A percentile compares a stretch with the other conserved stretches of the same genome.
phyloP scores from a whole-genome alignment of 1,140 invertebrate genomes.

The Ips nitidus region DNA sequence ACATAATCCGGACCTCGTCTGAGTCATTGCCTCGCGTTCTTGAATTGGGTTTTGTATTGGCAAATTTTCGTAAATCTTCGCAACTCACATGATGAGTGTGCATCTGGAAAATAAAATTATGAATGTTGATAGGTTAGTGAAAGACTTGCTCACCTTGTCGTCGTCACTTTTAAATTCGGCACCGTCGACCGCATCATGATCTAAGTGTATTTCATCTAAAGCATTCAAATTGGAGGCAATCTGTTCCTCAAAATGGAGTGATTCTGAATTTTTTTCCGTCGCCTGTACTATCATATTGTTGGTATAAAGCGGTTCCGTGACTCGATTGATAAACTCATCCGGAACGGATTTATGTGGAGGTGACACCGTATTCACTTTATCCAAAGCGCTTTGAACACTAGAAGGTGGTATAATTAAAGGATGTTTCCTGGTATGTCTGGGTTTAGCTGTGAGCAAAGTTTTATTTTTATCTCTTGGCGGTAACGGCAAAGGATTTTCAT shows the following conservation, averaged over 20 bases:
- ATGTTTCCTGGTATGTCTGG: slow-evolving; percentile 83
- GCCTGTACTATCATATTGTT: slow-evolving; percentile 37
- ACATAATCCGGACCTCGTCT: slow-evolving; percentile 90
- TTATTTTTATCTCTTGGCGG: slow-evolving; percentile 80
- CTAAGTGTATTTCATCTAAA: slow-evolving; percentile 56
- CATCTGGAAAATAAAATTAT: slow-evolving; percentile 17
- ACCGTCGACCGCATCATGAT: slow-evolving; percentile 47
- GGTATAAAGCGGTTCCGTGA: slow-evolving; percentile 39
- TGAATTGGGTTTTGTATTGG: slow-evolving; percentile 79
- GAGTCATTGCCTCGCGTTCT: slow-evolving; percentile 80
- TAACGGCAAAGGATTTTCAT: slow-evolving; percentile 75
- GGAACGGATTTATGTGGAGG: slow-evolving; percentile 32
- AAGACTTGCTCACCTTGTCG: slow-evolving; percentile 30
- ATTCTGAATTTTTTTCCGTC: slow-evolving; percentile 44
- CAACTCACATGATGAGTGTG: slow-evolving; percentile 81
- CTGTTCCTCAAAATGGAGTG: slow-evolving; percentile 58
- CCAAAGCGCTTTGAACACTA: slow-evolving; percentile 62
- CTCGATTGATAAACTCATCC: slow-evolving; percentile 33
- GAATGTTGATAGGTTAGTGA: background rate
- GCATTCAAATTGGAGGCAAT: slow-evolving; percentile 68
- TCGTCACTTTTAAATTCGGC: slow-evolving; percentile 34
- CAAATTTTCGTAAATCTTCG: slow-evolving; percentile 89
- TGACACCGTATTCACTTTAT: slow-evolving; percentile 56
- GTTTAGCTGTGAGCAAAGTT: slow-evolving; percentile 63
- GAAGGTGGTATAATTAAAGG: slow-evolving; percentile 77